Conservation (phyloP, 2,113 vertebrate species). For the Microtus ochrogaster region DNA sequence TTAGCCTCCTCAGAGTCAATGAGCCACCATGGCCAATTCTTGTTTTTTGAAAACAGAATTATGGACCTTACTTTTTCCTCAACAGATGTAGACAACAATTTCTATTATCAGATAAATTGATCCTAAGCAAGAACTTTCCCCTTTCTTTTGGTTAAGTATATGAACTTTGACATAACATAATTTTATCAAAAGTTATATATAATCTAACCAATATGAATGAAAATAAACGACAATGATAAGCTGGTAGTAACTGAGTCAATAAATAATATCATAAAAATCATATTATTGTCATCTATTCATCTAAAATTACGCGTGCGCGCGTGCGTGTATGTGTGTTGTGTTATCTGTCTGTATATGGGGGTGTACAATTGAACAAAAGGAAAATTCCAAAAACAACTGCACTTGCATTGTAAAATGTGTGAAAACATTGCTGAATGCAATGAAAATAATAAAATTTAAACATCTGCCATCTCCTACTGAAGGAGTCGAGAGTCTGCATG, state of each 20-base stretch:
- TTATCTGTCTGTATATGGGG: background rate
- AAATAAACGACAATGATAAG: background rate
- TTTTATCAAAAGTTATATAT: constrained; percentile 2
- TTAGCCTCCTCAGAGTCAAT: background rate
- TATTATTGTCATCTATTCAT: background rate
- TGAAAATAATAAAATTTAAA: constrained; percentile 24
- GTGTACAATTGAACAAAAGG: background rate
- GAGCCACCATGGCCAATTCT: too few species aligned
- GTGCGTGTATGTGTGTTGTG: background rate
- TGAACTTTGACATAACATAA: constrained; percentile 29
- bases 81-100: background rate
- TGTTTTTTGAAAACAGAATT: background rate
- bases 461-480: background rate
- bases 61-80: background rate
- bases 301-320: background rate
- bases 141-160: constrained; percentile 12
- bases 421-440: background rate
- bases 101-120: background rate
- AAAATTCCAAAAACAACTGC: constrained; percentile 67
- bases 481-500: background rate
- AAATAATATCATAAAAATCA: background rate
- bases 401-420: constrained; percentile 39
- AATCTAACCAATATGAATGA: background rate
- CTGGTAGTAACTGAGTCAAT: background rate
- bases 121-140: background rate